Evolutionary conservation across 1,140 invertebrate genomes (phyloP).

Genomic region (Onthophagus taurus): DNA sequence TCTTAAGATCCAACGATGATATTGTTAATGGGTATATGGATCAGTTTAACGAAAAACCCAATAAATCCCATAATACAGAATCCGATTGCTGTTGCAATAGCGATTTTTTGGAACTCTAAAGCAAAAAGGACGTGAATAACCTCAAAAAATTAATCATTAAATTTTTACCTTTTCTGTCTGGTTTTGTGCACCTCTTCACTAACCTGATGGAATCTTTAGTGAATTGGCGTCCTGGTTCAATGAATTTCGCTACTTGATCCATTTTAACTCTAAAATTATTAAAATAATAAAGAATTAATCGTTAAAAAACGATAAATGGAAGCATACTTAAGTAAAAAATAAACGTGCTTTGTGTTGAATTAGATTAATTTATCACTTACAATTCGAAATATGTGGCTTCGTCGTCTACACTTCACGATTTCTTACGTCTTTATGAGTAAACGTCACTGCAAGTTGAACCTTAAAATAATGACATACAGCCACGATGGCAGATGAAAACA

Average conservation of each 20-base stretch:
- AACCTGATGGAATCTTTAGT: slow-evolving; percentile 95
- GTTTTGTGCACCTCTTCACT: slow-evolving; percentile 98
- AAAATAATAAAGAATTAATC: too few relatives aligned
- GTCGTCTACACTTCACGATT: too few relatives aligned
- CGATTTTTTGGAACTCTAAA: slow-evolving; percentile 99
- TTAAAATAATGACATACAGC: too few relatives aligned
- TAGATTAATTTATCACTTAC: too few relatives aligned
- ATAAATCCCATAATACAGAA: slow-evolving; percentile 99
- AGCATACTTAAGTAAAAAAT: too few relatives aligned
- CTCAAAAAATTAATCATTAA: background rate
- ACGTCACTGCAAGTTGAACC: too few relatives aligned
- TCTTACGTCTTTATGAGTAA: too few relatives aligned
- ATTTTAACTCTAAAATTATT: too few relatives aligned
- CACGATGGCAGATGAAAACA: too few relatives aligned
- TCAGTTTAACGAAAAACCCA: slow-evolving; percentile 95
- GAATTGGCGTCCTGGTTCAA: slow-evolving; percentile 93
- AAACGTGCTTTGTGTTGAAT: too few relatives aligned
- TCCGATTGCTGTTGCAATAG: slow-evolving; percentile 97
- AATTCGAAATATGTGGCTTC: too few relatives aligned
- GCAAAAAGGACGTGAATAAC: slow-evolving; percentile 21
- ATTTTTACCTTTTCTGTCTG: slow-evolving; percentile 88
- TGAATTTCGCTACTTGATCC: slow-evolving; percentile 94
- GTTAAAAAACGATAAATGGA: too few relatives aligned
- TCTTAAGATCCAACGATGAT: slow-evolving; percentile 86
- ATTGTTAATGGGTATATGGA: slow-evolving; percentile 99